Percentiles rank a stretch among this genome's conserved stretches.
These are phyloP conservation scores for Maniola hyperantus DNA, from an alignment of 2,888 invertebrate genomes.

Conservation along the genomic window DNA sequence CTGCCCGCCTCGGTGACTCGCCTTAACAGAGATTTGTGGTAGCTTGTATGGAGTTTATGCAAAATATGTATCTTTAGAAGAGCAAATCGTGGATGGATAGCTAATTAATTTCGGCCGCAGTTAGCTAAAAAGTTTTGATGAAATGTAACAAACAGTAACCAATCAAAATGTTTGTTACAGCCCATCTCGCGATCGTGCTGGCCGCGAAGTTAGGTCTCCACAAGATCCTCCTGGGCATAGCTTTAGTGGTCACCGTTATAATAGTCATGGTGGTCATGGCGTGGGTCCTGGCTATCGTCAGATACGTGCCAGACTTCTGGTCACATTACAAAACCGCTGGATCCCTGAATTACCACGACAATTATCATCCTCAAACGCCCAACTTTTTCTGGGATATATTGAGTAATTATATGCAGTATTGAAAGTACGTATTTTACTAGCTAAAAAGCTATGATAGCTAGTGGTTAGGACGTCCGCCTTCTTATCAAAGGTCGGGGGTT, in stretches of 20 bases:
- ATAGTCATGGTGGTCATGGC: constrained; percentile 66
- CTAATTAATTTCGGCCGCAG: too few species aligned
- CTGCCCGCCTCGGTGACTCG: too few species aligned
- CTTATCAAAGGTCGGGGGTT: too few species aligned
- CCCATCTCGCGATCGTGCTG: constrained; percentile 63
- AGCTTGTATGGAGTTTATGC: too few species aligned
- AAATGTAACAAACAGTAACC: constrained; percentile 15
- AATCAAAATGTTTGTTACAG: constrained; percentile 68
- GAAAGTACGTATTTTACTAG: constrained; percentile 8
- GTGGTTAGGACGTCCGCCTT: too few species aligned
- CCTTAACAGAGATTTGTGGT: too few species aligned
- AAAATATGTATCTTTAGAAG: too few species aligned
- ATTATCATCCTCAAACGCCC: constrained; percentile 26
- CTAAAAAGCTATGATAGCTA: too few species aligned
- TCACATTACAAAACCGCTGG: constrained; percentile 48
- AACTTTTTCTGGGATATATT: constrained; percentile 45
- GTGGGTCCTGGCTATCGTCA: constrained; percentile 63
- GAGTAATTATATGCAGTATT: constrained; percentile 26
- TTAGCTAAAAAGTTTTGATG: not conserved
- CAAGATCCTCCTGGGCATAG: constrained; percentile 68
- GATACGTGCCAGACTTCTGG: constrained; percentile 65
- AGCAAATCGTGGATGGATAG: too few species aligned
- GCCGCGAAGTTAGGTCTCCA: constrained; percentile 68
- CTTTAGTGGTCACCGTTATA: constrained; percentile 55
- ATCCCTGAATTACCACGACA: constrained; percentile 37